phyloP scores from a whole-genome alignment of 2,888 invertebrate genomes.

The Harpalus rufipes region DNA sequence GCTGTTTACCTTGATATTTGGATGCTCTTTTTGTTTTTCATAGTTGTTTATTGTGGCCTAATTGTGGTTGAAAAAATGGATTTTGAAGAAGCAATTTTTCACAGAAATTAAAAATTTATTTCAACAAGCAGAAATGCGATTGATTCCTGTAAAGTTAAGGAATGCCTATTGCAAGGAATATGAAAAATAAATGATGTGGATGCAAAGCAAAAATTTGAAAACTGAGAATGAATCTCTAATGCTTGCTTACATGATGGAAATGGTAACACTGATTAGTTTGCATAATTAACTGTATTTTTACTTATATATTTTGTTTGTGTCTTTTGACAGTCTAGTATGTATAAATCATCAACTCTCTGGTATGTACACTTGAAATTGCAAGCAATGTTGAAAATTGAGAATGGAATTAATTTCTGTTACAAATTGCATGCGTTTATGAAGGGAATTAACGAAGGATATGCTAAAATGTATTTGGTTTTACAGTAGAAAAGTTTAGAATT shows the following conservation, averaged over 20 bases:
- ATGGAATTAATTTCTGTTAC: not conserved
- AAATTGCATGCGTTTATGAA: not conserved
- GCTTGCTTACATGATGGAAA: not conserved
- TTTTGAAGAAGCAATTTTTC: too few species aligned
- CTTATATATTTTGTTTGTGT: not conserved
- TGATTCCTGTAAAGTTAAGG: not conserved
- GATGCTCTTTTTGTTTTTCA: too few species aligned
- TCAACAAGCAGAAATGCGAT: not conserved
- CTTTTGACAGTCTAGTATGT: not conserved
- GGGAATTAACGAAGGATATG: too few species aligned
- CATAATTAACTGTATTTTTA: not conserved
- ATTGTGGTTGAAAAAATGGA: too few species aligned
- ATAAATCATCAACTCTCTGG: constrained; percentile 1
- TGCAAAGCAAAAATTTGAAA: not conserved
- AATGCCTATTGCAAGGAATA: constrained; percentile 8
- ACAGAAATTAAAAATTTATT: too few species aligned
- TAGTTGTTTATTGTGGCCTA: too few species aligned
- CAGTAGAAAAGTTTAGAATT: too few species aligned
- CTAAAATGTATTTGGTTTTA: too few species aligned
- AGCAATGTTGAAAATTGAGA: not conserved
- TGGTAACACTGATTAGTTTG: not conserved
- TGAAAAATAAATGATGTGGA: not conserved
- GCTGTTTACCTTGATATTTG: too few species aligned
- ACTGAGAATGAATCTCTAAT: constrained; percentile 4
- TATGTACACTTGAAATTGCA: not conserved